Conservation (phyloP, 2,797 vertebrate genomes). For the Decapterus maruadsi region DNA sequence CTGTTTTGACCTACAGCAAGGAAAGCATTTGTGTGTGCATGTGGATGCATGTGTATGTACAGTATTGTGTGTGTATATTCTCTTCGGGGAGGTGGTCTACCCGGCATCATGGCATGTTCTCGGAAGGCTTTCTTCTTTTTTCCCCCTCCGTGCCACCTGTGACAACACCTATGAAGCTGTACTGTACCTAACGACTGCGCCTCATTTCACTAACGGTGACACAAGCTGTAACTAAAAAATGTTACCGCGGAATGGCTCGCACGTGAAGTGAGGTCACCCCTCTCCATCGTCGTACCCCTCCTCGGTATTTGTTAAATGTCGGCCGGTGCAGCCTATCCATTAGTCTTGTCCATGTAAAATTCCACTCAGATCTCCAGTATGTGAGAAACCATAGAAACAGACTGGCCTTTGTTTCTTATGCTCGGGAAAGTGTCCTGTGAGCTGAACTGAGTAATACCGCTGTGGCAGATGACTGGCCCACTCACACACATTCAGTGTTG, state of each 20-base stretch:
- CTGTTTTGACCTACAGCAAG: slow-evolving; percentile 58
- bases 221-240: slow-evolving; percentile 41
- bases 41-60: background rate
- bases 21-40: slow-evolving; percentile 8
- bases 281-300: slow-evolving; percentile 33
- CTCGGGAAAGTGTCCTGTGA: slow-evolving; percentile 77
- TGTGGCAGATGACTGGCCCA: slow-evolving; percentile 78
- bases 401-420: slow-evolving; percentile 79
- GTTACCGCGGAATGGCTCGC: slow-evolving; percentile 16
- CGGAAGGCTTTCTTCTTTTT: slow-evolving; percentile 1
- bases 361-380: slow-evolving; percentile 76
- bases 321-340: slow-evolving; percentile 55
- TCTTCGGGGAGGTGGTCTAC: slow-evolving; percentile 6
- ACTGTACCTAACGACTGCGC: slow-evolving; percentile 27
- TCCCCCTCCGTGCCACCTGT: background rate
- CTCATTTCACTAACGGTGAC: slow-evolving; percentile 48
- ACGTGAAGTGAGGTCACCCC: slow-evolving; percentile 19
- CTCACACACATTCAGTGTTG: slow-evolving; percentile 68
- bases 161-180: background rate
- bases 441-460: slow-evolving; percentile 78
- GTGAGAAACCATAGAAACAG: slow-evolving; percentile 85
- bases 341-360: slow-evolving; percentile 72
- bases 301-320: slow-evolving; percentile 68
- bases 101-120: slow-evolving; percentile 9
- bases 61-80: slow-evolving; percentile 14